Base-by-base conservation (phyloP, 2,888 invertebrate species). In the Tanypteryx hageni region DNA sequence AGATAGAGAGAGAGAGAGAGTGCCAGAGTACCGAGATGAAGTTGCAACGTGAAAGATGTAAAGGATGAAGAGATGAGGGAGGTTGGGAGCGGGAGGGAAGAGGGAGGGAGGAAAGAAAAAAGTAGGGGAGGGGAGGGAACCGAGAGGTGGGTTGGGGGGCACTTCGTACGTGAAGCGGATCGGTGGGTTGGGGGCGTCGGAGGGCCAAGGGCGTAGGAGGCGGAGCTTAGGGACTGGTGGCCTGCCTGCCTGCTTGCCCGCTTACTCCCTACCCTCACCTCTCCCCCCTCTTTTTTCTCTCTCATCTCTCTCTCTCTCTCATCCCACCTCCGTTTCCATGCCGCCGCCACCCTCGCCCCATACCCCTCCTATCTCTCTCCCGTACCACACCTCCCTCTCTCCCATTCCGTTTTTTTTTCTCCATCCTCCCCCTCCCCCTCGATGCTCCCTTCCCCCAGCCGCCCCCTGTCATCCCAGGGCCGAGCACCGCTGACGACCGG, bases 401-500 rank as follows among this genome's bases (percentile, higher is more conserved):
- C 64, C n/a, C 64, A 18, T n/a, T n/a, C 44, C 44, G 44, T 44
- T 44, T 44, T 44, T 44, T 44, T 44, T 44, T 3, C 81, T 10
- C 81, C 27, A 14, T 16, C 27, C n/a, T 44, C 31, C 27, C 76
- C 76, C 76, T n/a, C 84, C n/a, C 58, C 58, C 86, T 76, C 27
- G 4, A n/a, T 44, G 18, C 58, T 27, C 57, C 57, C 57, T 58
- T 56, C 84, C n/a, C 22, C 27, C 85, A 9, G 14, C 61, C 86
- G 13, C 86, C 86, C 31, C 61, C 86, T 86, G 86, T 86, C 86
- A 86, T 86, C 86, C 86, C 27, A 86, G 61, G 86, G 86, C 86
- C 86, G 31, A 61, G 61, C 86, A 86, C 86, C 61, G 86, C 86
- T 86, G 86, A 86, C 86, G 86, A 86, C 92, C 92, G 27, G 89